Conservation (phyloP, 64 coral and sea anemone species). For the Stylophora pistillata region DNA sequence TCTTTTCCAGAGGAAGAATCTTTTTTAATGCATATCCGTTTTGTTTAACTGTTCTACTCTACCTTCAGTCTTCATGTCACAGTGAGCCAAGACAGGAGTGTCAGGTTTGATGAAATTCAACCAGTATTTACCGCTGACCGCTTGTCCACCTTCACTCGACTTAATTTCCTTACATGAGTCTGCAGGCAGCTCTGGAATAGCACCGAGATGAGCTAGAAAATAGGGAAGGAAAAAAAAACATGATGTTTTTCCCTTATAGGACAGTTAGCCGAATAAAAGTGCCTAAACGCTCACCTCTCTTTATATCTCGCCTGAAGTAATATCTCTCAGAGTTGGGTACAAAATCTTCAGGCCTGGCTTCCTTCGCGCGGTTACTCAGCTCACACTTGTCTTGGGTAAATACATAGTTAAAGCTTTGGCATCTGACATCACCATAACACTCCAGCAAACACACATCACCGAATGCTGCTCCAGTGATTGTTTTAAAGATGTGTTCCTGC, state of each 20-base stretch:
- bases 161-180: neutral
- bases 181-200: neutral
- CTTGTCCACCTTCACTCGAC: neutral
- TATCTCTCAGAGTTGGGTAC: neutral
- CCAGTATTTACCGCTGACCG: neutral
- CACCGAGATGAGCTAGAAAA: neutral
- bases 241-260: no score
- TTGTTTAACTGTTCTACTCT: no score
- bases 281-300: no score
- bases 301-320: no score
- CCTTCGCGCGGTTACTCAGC: neutral
- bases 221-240: no score
- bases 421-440: neutral
- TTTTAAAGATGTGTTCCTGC: neutral
- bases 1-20: no score
- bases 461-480: neutral
- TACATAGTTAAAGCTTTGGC: constrained; percentile 18
- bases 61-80: neutral
- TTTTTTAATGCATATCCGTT: no score
- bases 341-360: constrained; percentile 8
- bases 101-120: neutral
- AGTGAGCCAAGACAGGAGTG: neutral
- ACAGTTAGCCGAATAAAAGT: no score
- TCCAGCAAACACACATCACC: neutral
- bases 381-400: neutral